Evolutionary conservation across 2,797 vertebrate genomes (phyloP).

Genomic region (Graptemys geographica): DNA sequence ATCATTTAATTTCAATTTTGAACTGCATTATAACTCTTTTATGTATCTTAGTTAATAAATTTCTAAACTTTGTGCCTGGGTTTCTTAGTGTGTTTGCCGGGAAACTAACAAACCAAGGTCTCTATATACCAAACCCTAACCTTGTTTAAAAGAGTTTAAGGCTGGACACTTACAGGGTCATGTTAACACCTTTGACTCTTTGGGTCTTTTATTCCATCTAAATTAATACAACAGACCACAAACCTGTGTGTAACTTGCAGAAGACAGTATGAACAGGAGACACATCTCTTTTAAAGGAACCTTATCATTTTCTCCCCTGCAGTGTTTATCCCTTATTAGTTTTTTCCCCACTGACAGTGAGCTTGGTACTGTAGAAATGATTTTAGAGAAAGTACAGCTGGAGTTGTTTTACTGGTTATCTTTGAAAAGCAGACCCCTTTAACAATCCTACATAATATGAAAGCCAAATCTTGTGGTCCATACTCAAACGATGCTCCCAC

Average conservation of each 20-base stretch:
- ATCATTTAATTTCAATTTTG: background rate
- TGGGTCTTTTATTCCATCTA: background rate
- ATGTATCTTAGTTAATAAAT: background rate
- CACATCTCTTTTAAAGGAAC: accelerated
- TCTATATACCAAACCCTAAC: background rate
- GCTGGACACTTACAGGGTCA: background rate
- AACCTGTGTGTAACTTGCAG: background rate
- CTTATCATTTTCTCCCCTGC: background rate
- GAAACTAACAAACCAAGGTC: background rate
- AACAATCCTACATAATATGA: background rate
- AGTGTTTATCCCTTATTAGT: background rate
- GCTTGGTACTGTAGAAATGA: background rate
- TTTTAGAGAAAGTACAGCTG: background rate
- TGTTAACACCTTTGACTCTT: background rate
- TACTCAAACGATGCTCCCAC: background rate
- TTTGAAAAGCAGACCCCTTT: background rate
- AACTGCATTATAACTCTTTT: background rate
- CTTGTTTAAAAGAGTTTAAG: background rate
- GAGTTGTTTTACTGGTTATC: background rate
- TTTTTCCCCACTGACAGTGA: background rate
- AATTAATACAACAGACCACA: background rate
- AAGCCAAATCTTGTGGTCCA: background rate
- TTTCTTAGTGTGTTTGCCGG: background rate
- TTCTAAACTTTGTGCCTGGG: background rate
- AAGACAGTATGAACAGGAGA: accelerated